These are phyloP conservation scores for Oxygymnocypris stewartii DNA, from an alignment of 2,113 vertebrate genomes.

Conservation along the genomic window DNA sequence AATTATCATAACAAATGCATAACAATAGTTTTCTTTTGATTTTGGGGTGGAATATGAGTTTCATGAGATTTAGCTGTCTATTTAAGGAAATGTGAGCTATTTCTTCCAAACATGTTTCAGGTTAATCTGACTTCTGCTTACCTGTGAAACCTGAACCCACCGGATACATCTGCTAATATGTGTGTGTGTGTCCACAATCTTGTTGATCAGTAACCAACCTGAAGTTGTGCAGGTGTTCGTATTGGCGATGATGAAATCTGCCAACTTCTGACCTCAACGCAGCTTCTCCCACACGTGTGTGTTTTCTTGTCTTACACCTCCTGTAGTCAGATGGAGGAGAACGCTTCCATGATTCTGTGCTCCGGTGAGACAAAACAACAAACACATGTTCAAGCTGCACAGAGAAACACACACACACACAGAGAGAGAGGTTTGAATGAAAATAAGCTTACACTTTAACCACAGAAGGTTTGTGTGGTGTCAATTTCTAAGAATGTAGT, in stretches of 20 bases:
- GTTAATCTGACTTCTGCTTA: slow-evolving; percentile 1
- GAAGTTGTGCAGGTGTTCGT: not conserved
- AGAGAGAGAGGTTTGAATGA: not conserved
- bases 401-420: not conserved
- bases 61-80: not conserved
- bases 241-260: not conserved
- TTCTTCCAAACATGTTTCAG: not conserved
- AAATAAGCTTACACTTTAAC: not conserved
- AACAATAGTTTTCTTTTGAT: not conserved
- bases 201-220: not conserved
- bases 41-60: not conserved
- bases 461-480: not conserved
- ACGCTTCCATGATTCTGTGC: slow-evolving; percentile 1
- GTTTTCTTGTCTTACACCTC: not conserved
- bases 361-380: not conserved
- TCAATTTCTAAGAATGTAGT: not conserved
- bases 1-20: not conserved
- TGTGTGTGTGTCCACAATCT: not conserved
- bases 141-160: not conserved
- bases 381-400: not conserved
- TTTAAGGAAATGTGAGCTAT: not conserved
- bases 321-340: not conserved
- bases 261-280: not conserved
- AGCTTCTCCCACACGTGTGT: not conserved
- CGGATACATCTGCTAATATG: not conserved